These are phyloP conservation scores for Callitettix versicolor DNA, from an alignment of 1,140 invertebrate genomes.

Conservation along the genomic window DNA sequence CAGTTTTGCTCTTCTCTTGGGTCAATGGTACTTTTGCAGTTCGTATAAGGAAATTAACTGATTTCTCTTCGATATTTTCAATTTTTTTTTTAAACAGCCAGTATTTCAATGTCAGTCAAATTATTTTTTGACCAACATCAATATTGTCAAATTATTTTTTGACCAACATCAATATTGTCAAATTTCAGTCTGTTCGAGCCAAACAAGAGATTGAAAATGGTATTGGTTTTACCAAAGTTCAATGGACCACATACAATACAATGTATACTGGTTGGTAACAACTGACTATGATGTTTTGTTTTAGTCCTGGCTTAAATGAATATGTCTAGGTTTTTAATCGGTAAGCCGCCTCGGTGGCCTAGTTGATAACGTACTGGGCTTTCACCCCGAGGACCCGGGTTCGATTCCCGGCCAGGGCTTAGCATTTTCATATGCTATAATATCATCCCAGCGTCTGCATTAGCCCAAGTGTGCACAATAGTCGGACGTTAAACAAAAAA, in stretches of 20 bases:
- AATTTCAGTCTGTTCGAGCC: background rate
- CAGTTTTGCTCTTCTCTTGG: constrained; percentile 21
- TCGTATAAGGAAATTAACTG: constrained; percentile 24
- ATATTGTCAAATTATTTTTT: background rate
- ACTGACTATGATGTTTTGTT: background rate
- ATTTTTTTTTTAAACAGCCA: background rate
- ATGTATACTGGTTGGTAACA: background rate
- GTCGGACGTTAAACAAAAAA: no score
- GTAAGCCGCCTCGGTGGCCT: no score
- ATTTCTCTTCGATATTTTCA: constrained; percentile 16
- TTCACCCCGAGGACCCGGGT: no score
- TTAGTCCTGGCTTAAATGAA: background rate
- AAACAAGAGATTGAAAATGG: background rate
- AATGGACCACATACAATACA: background rate
- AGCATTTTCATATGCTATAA: background rate
- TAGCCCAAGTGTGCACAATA: no score
- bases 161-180: background rate
- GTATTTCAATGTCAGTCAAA: background rate
- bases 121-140: background rate
- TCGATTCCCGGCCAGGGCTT: no score
- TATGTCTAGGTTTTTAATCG: background rate
- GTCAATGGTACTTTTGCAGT: constrained; percentile 27
- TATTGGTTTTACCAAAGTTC: background rate
- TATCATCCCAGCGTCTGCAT: no score
- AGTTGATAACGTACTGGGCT: no score